phyloP scores from a whole-genome alignment of 2,113 vertebrate genomes.

The Caranx ignobilis region DNA sequence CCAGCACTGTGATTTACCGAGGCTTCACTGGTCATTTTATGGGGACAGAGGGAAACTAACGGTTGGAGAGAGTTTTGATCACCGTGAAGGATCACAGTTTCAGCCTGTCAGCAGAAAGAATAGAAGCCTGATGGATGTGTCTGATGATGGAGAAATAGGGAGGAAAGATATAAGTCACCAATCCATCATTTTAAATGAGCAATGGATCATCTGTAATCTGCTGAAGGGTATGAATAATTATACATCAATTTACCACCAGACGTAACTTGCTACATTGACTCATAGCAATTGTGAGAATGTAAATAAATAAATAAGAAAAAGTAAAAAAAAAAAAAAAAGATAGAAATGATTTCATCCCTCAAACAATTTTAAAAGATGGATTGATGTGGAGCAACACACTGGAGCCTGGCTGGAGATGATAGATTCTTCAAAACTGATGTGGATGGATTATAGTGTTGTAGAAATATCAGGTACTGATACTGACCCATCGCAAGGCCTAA shows the following conservation, averaged over 20 bases:
- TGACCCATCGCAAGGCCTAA: too few relatives aligned
- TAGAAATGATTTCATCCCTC: neutral
- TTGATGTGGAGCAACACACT: neutral
- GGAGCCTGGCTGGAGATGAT: neutral
- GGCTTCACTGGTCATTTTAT: constrained; percentile 56
- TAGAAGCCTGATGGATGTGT: constrained; percentile 66
- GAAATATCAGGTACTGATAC: neutral
- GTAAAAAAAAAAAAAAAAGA: neutral
- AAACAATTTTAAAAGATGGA: neutral
- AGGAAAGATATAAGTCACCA: constrained; percentile 55
- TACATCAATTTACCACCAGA: constrained; percentile 57
- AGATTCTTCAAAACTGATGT: neutral
- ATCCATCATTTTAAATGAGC: constrained; percentile 76
- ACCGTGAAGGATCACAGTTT: constrained; percentile 60
- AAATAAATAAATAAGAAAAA: constrained; percentile 36
- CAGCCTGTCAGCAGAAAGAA: constrained; percentile 52
- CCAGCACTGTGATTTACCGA: constrained; percentile 57
- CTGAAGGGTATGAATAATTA: constrained; percentile 68
- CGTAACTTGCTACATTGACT: constrained; percentile 42
- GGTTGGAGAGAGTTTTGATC: constrained; percentile 64
- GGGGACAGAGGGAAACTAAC: constrained; percentile 44
- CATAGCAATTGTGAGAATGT: constrained; percentile 32
- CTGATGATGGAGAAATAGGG: constrained; percentile 46
- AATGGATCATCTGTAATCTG: constrained; percentile 70
- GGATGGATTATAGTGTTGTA: neutral